Evolutionary conservation across 2,797 vertebrate genomes (phyloP), one percentile per base, ranked within the genome.

Genomic region (Eupleurogrammus muticus): DNA sequence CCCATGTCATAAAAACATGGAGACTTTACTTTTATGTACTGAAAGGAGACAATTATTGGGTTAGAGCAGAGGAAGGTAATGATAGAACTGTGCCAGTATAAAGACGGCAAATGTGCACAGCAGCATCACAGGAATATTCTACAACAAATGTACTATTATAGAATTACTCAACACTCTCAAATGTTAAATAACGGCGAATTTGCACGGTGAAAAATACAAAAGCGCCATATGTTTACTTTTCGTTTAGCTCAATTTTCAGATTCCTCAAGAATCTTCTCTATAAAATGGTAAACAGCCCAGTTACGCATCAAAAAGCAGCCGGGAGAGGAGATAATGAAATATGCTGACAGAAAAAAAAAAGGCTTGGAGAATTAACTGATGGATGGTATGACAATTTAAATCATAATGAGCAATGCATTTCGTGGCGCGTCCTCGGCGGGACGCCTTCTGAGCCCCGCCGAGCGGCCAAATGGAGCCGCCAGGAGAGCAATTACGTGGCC

Each of bases 1-100:
- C 69, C 85, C 56, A 23, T 47, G 35, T 70, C 82, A 79, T 89
- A 89, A 89, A 89, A 84, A 80, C 70, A 79, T 32, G 38, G 64
- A 68, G 70, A 59, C 60, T 81, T 79, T 61, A 75, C 64, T 84
- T 88, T 91, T 85, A 88, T 84, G 70, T 60, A 62, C 73, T 76
- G 64, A 56, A 76, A 64, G 81, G 51, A 77, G 55, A 64, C 63
- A 67, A 75, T 87, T 73, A 84, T 46, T 71, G 47, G 32, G 38
- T 63, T 34, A 14, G 54, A 73, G 55, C 5, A 23, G 36, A 44
- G 62, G 72, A 47, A 13, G 59, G 62, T 35, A 57, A 62, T 24
- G 52, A 67, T 54, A 66, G 40, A 75, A 52, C 49, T 5, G 9
- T 1, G 1, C 55, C n/a, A 64, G 17, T 24, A 32, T 2, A 20